Base-by-base conservation (phyloP, 2,888 invertebrate genomes). In the Dromius quadrimaculatus region DNA sequence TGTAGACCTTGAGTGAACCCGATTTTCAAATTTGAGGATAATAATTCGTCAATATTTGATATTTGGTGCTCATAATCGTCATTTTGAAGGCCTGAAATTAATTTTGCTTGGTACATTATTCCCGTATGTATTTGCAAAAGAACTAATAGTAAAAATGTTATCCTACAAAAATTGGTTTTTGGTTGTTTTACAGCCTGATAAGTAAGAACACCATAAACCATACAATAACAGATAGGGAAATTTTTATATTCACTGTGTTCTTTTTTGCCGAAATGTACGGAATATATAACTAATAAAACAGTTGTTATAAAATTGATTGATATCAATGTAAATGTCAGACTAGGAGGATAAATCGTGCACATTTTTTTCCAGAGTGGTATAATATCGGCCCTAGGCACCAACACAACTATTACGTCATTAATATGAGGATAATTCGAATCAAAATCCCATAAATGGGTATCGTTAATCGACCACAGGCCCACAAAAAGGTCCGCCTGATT, bases 391-490 rank as follows among this genome's bases (percentile, higher is more conserved):
- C 23, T 23, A 11, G 68, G 68, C 6, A 68, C 68, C 4, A 57
- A 5, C 68, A 57, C 57, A n/a, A 34, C 17, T 15, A 59, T 19
- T 11, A 8, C 6, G 13, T 57, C 57, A 11, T 38, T 6, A 11
- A 28, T 6, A n/a, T 22, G 15, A 2, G 57, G 68, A 0, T 2
- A n/a, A 23, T 38, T 41, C 17, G 28, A 23, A 43, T 68, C 68
- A 68, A 68, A 68, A 43, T 68, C 57, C 57, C 68, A 59, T n/a
- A 57, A 38, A 9, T 68, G 57, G 13, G 57, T 57, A 13, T 20
- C 41, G 32, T 68, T 68, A 1, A 19, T 23, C 1, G 41, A 23
- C 57, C 54, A 57, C 23, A 68, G 28, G 22, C 68, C 68, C 4
- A 68, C 28, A n/a, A 34, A n/a, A 15, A 68, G 15, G 28, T 68